Conservation (phyloP, 2,888 invertebrate genomes). For the Erebia palarica region DNA sequence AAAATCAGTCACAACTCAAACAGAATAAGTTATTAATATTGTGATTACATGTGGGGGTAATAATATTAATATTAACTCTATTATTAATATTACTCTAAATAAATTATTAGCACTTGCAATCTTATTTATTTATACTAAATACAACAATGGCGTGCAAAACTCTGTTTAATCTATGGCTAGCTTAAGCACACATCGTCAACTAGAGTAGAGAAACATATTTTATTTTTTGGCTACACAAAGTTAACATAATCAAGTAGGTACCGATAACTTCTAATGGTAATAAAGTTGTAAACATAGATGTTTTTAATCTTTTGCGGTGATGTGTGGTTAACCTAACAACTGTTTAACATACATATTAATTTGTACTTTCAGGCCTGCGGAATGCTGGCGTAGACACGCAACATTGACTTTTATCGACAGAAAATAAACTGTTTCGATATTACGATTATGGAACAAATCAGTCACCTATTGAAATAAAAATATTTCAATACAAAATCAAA, state of each 20-base stretch:
- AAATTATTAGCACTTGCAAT: neutral
- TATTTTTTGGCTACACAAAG: no score
- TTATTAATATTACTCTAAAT: neutral
- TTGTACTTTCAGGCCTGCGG: constrained; percentile 34
- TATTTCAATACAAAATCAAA: neutral
- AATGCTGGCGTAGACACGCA: constrained; percentile 22
- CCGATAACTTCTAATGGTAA: no score
- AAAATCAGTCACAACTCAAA: constrained; percentile 8
- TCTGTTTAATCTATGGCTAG: neutral
- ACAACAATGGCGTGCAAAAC: neutral
- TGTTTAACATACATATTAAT: constrained; percentile 18
- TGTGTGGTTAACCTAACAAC: constrained; percentile 13
- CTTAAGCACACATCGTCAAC: no score
- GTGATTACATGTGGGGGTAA: neutral
- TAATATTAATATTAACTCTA: neutral
- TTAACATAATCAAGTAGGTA: no score
- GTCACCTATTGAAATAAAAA: neutral
- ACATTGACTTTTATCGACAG: neutral
- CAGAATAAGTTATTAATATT: neutral
- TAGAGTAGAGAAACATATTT: no score
- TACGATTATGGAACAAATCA: neutral
- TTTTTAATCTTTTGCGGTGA: neutral
- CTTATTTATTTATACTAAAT: neutral
- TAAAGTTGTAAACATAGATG: no score
- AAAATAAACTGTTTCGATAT: constrained; percentile 1